Conservation (phyloP, 1,140 invertebrate species). For the Rhizoglyphus robini region DNA sequence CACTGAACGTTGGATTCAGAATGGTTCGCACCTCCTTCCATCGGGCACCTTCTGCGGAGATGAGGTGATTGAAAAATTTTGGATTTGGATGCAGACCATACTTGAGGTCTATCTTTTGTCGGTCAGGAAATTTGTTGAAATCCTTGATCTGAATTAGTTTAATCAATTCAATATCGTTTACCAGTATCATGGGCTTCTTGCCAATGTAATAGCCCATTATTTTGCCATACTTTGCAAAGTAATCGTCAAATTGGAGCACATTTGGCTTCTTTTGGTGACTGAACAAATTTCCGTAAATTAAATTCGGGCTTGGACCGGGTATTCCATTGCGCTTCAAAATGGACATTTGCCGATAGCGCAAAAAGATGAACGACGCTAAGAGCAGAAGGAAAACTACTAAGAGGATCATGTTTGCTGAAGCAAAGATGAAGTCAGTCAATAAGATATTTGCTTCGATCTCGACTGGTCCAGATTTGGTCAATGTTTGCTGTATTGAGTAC, state of each 20-base stretch:
- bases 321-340: slow-evolving; percentile 26
- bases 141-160: slow-evolving; percentile 33
- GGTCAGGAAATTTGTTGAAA: slow-evolving; percentile 31
- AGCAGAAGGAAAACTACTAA: neutral
- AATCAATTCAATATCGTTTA: slow-evolving; percentile 31
- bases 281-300: slow-evolving; percentile 30
- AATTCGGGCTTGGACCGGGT: slow-evolving; percentile 30
- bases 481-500: too few relatives aligned
- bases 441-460: too few relatives aligned
- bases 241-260: slow-evolving; percentile 28
- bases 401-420: neutral
- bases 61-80: slow-evolving; percentile 22
- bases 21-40: slow-evolving; percentile 41
- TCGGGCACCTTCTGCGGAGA: slow-evolving; percentile 23
- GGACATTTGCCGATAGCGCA: neutral
- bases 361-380: neutral
- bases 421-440: too few relatives aligned
- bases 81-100: slow-evolving; percentile 8
- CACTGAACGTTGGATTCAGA: slow-evolving; percentile 41
- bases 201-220: slow-evolving; percentile 34
- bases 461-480: too few relatives aligned
- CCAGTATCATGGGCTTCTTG: slow-evolving; percentile 29
- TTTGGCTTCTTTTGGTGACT: neutral
- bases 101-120: slow-evolving; percentile 19
- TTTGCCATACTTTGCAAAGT: slow-evolving; percentile 31